phyloP scores from a whole-genome alignment of 64 coral and sea anemone genomes.

The Pocillopora verrucosa region DNA sequence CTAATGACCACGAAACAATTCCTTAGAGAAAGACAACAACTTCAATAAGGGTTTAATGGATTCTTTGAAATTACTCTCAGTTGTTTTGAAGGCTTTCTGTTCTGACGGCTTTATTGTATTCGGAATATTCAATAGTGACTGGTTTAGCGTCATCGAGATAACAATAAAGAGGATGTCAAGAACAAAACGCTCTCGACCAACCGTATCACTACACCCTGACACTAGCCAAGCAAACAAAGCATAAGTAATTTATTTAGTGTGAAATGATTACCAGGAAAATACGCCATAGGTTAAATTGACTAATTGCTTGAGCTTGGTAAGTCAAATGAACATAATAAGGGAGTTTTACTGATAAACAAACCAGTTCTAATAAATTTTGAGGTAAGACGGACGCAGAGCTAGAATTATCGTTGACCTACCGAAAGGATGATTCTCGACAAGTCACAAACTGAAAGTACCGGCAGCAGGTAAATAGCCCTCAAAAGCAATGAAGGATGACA shows the following conservation, averaged over 20 bases:
- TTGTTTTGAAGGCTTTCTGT: background rate
- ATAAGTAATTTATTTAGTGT: background rate
- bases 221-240: background rate
- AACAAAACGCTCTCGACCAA: background rate
- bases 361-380: background rate
- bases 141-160: background rate
- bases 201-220: constrained; percentile 1
- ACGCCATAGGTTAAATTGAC: background rate
- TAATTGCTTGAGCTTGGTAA: background rate
- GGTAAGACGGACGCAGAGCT: background rate
- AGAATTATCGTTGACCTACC: background rate
- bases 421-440: background rate
- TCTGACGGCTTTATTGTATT: background rate
- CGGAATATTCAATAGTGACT: background rate
- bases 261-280: background rate
- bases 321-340: background rate
- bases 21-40: background rate
- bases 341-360: background rate
- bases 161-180: background rate
- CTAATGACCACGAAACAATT: background rate
- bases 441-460: too few relatives aligned
- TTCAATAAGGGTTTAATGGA: background rate
- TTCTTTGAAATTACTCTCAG: background rate
- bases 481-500: background rate
- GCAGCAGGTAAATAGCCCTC: background rate